Percentiles rank a stretch among this genome's conserved stretches.
Evolutionary conservation across 2,113 vertebrate genomes (phyloP).

Genomic region (Nipponia nippon): DNA sequence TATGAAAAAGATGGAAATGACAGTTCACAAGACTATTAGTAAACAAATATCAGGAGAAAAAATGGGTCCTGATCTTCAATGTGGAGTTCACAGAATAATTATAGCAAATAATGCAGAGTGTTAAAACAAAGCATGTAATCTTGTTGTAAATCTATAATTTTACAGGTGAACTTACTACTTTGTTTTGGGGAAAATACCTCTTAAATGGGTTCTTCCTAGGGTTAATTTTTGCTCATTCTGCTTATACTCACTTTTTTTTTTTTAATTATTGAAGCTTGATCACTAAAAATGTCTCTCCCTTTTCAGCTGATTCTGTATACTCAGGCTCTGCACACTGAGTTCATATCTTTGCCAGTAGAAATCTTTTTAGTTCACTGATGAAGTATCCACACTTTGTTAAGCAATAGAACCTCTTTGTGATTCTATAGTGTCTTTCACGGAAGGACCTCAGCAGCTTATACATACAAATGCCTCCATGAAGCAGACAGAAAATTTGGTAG

Average conservation of each 20-base stretch:
- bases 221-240: background rate
- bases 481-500: background rate
- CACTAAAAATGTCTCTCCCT: background rate
- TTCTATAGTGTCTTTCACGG: background rate
- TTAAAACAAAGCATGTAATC: background rate
- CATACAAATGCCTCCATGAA: background rate
- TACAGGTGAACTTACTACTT: background rate
- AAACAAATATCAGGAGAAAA: constrained; percentile 35
- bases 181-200: accelerated
- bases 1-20: constrained; percentile 34
- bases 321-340: background rate
- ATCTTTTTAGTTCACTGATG: background rate
- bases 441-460: background rate
- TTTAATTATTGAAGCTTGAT: background rate
- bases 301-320: background rate
- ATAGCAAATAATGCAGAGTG: background rate
- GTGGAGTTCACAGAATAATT: constrained; percentile 29
- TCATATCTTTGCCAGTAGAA: background rate
- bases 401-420: background rate
- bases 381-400: background rate
- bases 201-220: background rate
- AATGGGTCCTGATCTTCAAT: background rate
- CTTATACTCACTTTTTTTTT: background rate
- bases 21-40: background rate
- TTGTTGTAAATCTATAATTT: background rate